Evolutionary conservation across 2,888 invertebrate genomes (phyloP), one percentile per base, ranked within the genome.

Genomic region (Leucoptera coffeella): DNA sequence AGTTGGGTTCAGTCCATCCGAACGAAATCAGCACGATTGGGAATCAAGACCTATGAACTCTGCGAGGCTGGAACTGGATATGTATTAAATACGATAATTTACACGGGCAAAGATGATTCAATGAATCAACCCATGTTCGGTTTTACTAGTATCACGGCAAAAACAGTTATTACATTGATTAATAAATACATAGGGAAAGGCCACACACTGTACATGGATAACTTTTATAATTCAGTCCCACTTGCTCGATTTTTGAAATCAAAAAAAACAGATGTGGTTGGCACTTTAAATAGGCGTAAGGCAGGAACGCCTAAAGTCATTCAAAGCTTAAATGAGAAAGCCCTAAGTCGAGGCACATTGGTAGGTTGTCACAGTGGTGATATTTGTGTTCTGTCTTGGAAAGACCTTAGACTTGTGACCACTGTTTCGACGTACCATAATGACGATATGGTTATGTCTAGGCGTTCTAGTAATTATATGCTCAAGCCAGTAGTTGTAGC

Each of bases 1-100:
- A 33, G 32, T 23, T 42, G 37, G 37, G 31, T 33, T 4, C 45
- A 43, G 31, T 42, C 37, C 26, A 42, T 40, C 20, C 38, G 39
- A 5, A 35, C 40, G 15, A 43, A 43, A 36, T 35, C 40, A 2
- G n/a, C n/a, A n/a, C n/a, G n/a, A n/a, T n/a, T n/a, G n/a, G n/a
- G n/a, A n/a, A n/a, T n/a, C n/a, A n/a, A n/a, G n/a, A n/a, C n/a
- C n/a, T n/a, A n/a, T n/a, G n/a, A n/a, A n/a, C n/a, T n/a, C n/a
- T n/a, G n/a, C n/a, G n/a, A n/a, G n/a, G n/a, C n/a, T n/a, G n/a
- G n/a, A n/a, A n/a, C n/a, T n/a, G n/a, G n/a, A n/a, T 38, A 37
- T 21, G 3, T 29, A 3, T 22, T 35, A 1, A 28, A 28, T 10
- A 10, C 28, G 1, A 9, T 7, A 6, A 22, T 37, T 4, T 37